Percentiles rank a stretch among this genome's conserved stretches.
These are phyloP conservation scores for Morbakka virulenta DNA, from an alignment of 30 jellyfish, hydroid and myxozoan genomes.

Conservation along the genomic window DNA sequence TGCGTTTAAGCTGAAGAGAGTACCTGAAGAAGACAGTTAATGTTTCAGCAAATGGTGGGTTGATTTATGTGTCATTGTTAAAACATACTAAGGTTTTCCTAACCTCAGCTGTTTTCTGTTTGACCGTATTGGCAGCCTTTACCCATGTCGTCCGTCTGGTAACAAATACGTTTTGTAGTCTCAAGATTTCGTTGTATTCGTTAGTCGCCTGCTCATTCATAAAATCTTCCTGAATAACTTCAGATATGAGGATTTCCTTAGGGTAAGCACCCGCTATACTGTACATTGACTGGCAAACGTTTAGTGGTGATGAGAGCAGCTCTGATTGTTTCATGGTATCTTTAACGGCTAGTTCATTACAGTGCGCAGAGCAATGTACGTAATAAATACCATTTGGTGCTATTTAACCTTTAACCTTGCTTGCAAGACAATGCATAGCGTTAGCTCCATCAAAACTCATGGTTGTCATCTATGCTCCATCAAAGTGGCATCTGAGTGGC, in stretches of 20 bases:
- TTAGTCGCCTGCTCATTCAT: not conserved
- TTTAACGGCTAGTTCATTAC: conserved; percentile 18
- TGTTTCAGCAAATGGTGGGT: too few relatives aligned
- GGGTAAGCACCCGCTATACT: conserved; percentile 9
- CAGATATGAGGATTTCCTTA: not conserved
- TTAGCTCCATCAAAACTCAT: conserved; percentile 31
- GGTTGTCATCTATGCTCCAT: too few relatives aligned
- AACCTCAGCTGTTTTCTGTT: too few relatives aligned
- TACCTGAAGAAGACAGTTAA: too few relatives aligned
- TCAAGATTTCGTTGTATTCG: not conserved
- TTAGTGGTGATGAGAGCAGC: conserved; percentile 3
- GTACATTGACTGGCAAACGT: not conserved
- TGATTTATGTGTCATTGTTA: too few relatives aligned
- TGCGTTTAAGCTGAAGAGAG: too few relatives aligned
- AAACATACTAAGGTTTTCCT: too few relatives aligned
- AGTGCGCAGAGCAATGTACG: conserved; percentile 27
- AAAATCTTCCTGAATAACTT: too few relatives aligned
- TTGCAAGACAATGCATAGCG: conserved; percentile 22
- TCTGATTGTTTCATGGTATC: not conserved
- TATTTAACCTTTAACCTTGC: conserved; percentile 1
- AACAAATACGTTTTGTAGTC: conserved; percentile 12
- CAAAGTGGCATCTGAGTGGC: too few relatives aligned
- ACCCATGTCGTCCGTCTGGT: conserved; percentile 14
- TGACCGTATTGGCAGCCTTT: not conserved
- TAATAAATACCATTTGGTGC: too few relatives aligned